Evolutionary conservation across 2,797 vertebrate species (phyloP).

Genomic region (Oryzias sinensis): DNA sequence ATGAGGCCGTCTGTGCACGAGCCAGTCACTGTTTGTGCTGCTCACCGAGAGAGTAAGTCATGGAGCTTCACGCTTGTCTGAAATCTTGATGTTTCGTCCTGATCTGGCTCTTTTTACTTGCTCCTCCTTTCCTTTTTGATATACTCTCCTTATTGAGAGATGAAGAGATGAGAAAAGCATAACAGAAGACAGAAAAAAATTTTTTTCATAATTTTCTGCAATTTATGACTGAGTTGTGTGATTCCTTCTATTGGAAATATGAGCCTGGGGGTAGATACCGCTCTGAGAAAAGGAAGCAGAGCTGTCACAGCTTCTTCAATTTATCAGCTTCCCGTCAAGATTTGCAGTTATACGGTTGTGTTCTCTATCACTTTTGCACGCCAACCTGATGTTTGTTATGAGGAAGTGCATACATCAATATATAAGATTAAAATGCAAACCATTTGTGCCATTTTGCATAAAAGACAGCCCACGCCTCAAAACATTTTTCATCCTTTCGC

Average conservation of each 20-base stretch:
- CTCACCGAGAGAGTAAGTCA: conserved; percentile 21
- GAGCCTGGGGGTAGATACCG: conserved; percentile 47
- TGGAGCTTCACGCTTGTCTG: conserved; percentile 47
- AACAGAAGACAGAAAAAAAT: not conserved
- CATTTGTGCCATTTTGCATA: too few species aligned
- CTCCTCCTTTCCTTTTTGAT: conserved; percentile 48
- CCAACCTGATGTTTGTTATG: not conserved
- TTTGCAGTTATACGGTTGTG: conserved; percentile 37
- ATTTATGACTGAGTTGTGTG: conserved; percentile 22
- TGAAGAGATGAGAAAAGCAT: conserved; percentile 44
- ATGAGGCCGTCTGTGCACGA: conserved; percentile 31
- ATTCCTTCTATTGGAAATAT: conserved; percentile 26
- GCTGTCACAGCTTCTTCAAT: conserved; percentile 53
- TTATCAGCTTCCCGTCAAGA: conserved; percentile 56
- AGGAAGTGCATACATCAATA: too few species aligned
- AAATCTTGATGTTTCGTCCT: conserved; percentile 53
- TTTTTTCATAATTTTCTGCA: conserved; percentile 9
- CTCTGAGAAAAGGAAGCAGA: conserved; percentile 57
- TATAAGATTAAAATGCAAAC: too few species aligned
- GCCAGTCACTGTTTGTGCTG: conserved; percentile 35
- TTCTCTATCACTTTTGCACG: not conserved
- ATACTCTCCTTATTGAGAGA: conserved; percentile 46
- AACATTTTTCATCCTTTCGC: too few species aligned
- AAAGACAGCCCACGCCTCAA: too few species aligned
- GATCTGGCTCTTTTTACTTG: conserved; percentile 26